A percentile compares a stretch with the other conserved stretches of the same genome.
phyloP scores from a whole-genome alignment of 1,140 invertebrate species.

The Panagrolaimus sp. region DNA sequence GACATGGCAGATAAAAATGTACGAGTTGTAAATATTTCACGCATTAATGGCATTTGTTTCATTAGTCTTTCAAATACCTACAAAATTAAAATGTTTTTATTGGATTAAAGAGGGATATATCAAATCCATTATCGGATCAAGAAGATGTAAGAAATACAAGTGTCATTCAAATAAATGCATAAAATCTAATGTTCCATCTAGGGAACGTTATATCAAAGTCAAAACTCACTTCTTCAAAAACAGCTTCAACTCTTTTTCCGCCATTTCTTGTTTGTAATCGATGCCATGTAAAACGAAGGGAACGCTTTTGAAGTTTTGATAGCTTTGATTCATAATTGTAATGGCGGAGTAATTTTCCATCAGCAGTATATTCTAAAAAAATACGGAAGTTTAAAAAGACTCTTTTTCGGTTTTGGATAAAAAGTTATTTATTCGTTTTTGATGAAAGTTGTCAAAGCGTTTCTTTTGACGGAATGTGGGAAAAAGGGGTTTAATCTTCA shows the following conservation, averaged over 20 bases:
- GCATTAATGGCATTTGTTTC: slow-evolving; percentile 42
- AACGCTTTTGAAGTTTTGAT: slow-evolving; percentile 53
- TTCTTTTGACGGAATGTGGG: not conserved
- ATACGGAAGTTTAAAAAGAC: not conserved
- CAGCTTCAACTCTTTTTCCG: slow-evolving; percentile 56
- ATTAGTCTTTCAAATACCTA: slow-evolving; percentile 43
- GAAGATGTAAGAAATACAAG: not conserved
- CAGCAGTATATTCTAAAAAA: slow-evolving; percentile 8
- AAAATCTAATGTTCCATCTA: not conserved
- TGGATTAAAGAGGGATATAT: not conserved
- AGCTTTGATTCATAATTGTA: slow-evolving; percentile 56
- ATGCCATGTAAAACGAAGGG: slow-evolving; percentile 57
- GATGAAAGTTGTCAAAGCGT: not conserved
- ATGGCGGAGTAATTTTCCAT: slow-evolving; percentile 29
- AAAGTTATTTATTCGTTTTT: too few relatives aligned
- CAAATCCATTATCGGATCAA: not conserved
- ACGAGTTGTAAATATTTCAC: slow-evolving; percentile 56
- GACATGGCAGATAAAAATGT: slow-evolving; percentile 56
- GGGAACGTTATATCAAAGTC: not conserved
- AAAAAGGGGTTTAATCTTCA: not conserved
- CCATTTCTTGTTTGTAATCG: slow-evolving; percentile 55
- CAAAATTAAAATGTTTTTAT: slow-evolving; percentile 11
- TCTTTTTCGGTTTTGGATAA: too few relatives aligned
- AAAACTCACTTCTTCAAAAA: slow-evolving; percentile 53
- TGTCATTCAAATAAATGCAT: not conserved